Conservation (phyloP, 2,888 invertebrate species). For the Aleiodes testaceus region DNA sequence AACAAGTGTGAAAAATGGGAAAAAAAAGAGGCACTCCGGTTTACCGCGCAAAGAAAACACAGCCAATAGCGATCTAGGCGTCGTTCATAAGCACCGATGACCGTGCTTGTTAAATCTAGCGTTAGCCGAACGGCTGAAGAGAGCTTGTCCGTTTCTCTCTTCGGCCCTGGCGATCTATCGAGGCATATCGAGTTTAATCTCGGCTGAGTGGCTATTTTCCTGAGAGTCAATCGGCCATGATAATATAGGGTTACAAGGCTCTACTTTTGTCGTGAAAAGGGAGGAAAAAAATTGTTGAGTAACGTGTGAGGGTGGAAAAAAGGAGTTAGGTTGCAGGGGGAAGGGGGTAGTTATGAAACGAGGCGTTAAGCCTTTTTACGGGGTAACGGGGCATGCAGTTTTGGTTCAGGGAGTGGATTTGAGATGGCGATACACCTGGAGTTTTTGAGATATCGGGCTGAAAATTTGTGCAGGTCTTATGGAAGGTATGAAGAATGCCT, state of each 20-base stretch:
- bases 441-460: too few species aligned
- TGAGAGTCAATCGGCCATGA: constrained; percentile 66
- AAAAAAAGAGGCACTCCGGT: neutral
- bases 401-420: too few species aligned
- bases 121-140: constrained; percentile 43
- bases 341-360: constrained; percentile 10
- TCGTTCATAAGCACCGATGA: constrained; percentile 37
- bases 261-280: constrained; percentile 7
- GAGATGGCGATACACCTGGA: too few species aligned
- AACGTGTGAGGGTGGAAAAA: neutral
- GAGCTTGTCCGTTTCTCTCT: constrained; percentile 40
- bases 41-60: too few species aligned
- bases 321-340: constrained; percentile 11
- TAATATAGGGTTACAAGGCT: constrained; percentile 30
- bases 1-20: neutral
- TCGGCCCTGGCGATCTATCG: constrained; percentile 64
- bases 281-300: neutral
- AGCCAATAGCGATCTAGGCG: constrained; percentile 36
- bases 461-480: too few species aligned
- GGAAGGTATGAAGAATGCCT: too few species aligned
- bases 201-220: constrained; percentile 62
- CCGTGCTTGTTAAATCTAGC: constrained; percentile 50
- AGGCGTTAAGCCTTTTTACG: constrained; percentile 17
- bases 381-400: constrained; percentile 6
- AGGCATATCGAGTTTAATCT: constrained; percentile 59